Conservation (phyloP, 2,888 invertebrate genomes). For the Agrotis clavis region DNA sequence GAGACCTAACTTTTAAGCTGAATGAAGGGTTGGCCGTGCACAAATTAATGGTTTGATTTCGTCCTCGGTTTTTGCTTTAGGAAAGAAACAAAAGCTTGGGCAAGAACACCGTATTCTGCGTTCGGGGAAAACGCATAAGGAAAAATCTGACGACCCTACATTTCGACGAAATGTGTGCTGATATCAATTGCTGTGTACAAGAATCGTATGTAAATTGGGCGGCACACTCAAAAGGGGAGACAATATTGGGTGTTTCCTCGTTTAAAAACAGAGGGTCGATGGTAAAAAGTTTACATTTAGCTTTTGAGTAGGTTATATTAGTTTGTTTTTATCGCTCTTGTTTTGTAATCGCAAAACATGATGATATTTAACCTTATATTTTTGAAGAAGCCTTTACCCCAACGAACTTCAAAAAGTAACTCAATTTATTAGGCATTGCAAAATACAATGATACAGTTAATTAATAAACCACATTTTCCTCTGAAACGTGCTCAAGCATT, state of each 20-base stretch:
- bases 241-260: slow-evolving; percentile 54
- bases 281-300: slow-evolving; percentile 41
- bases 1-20: slow-evolving; percentile 21
- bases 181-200: slow-evolving; percentile 60
- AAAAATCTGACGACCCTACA: slow-evolving; percentile 45
- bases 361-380: background rate
- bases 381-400: no score
- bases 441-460: background rate
- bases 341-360: background rate
- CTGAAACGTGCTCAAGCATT: slow-evolving; percentile 29
- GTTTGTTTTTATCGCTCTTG: slow-evolving; percentile 14
- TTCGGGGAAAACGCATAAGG: slow-evolving; percentile 45
- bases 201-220: slow-evolving; percentile 57
- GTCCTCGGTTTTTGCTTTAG: slow-evolving; percentile 21
- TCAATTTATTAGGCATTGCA: no score
- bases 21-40: slow-evolving; percentile 32
- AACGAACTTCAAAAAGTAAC: background rate
- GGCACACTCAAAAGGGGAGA: slow-evolving; percentile 52
- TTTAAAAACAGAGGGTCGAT: slow-evolving; percentile 58
- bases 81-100: slow-evolving; percentile 40
- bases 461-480: slow-evolving; percentile 20
- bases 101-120: slow-evolving; percentile 28
- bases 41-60: slow-evolving; percentile 26
- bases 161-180: slow-evolving; percentile 46
- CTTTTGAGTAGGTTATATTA: slow-evolving; percentile 29